Percentiles rank a stretch among this genome's conserved stretches.
phyloP scores from a whole-genome alignment of 64 coral and sea anemone genomes.

The Montipora capricornis region DNA sequence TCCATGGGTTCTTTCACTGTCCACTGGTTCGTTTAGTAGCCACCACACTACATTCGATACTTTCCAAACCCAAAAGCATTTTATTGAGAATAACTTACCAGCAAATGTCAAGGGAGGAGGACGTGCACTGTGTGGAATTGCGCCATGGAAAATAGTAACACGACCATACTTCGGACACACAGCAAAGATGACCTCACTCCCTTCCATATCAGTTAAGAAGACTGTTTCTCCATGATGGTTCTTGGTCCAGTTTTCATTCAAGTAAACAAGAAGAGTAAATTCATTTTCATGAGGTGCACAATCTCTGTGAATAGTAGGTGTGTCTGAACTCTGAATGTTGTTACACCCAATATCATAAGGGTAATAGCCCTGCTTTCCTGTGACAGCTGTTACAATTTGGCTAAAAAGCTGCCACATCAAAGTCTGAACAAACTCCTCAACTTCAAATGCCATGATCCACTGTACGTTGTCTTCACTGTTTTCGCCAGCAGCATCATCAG shows the following conservation, averaged over 20 bases:
- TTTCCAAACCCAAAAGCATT: not conserved
- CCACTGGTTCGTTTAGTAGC: no score
- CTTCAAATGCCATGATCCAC: slow-evolving; percentile 86
- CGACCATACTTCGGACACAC: slow-evolving; percentile 84
- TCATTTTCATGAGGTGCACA: slow-evolving; percentile 62
- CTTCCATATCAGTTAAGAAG: slow-evolving; percentile 70
- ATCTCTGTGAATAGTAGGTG: slow-evolving; percentile 77
- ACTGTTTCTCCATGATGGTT: slow-evolving; percentile 88
- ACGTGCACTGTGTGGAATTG: slow-evolving; percentile 84
- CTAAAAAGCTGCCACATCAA: slow-evolving; percentile 68
- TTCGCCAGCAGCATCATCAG: slow-evolving; percentile 41
- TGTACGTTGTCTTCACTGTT: slow-evolving; percentile 77
- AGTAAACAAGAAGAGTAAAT: slow-evolving; percentile 81
- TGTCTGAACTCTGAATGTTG: slow-evolving; percentile 72
- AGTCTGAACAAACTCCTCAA: slow-evolving; percentile 64
- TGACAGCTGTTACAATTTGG: slow-evolving; percentile 55
- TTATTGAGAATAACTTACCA: slow-evolving; percentile 19
- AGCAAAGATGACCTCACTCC: slow-evolving; percentile 83
- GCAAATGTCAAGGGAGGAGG: slow-evolving; percentile 60
- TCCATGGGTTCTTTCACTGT: no score
- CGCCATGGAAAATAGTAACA: slow-evolving; percentile 79
- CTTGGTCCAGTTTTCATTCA: slow-evolving; percentile 85
- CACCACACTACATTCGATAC: not conserved
- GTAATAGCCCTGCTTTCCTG: slow-evolving; percentile 65
- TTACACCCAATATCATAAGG: slow-evolving; percentile 93